Conservation (phyloP, 2,113 vertebrate species). For the Poecile atricapillus region DNA sequence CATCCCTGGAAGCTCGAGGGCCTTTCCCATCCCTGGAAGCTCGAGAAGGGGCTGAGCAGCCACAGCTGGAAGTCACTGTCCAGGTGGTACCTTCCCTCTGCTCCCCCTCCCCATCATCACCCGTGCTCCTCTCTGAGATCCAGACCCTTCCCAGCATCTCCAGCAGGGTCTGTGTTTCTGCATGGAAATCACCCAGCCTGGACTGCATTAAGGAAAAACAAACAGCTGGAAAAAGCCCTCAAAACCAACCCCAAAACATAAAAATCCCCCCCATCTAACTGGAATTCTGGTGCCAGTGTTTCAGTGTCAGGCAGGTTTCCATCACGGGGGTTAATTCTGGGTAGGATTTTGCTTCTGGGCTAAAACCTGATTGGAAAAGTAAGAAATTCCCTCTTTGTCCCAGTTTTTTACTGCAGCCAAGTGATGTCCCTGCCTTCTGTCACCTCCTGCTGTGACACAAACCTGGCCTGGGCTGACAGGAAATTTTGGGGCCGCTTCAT, state of each 20-base stretch:
- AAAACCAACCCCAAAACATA: rapidly evolving
- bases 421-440: rapidly evolving
- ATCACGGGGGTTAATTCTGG: background rate
- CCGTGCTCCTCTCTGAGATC: background rate
- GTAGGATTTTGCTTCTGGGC: background rate
- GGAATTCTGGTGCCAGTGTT: background rate
- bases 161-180: rapidly evolving
- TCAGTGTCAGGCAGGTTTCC: background rate
- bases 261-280: rapidly evolving
- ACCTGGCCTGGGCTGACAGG: rapidly evolving
- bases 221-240: rapidly evolving
- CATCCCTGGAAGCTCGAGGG: constrained; percentile 77
- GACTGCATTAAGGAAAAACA: background rate
- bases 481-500: background rate
- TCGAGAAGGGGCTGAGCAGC: constrained; percentile 79
- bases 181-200: background rate
- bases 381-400: background rate
- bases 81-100: constrained; percentile 66
- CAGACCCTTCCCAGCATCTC: rapidly evolving
- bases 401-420: background rate
- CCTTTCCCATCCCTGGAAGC: constrained; percentile 75
- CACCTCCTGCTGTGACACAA: background rate
- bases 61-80: constrained; percentile 84
- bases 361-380: background rate
- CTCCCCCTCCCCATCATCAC: background rate